Percentiles rank a stretch among this genome's conserved stretches.
Evolutionary conservation across 2,113 vertebrate species (phyloP).

Genomic region (Pardalotus punctatus): DNA sequence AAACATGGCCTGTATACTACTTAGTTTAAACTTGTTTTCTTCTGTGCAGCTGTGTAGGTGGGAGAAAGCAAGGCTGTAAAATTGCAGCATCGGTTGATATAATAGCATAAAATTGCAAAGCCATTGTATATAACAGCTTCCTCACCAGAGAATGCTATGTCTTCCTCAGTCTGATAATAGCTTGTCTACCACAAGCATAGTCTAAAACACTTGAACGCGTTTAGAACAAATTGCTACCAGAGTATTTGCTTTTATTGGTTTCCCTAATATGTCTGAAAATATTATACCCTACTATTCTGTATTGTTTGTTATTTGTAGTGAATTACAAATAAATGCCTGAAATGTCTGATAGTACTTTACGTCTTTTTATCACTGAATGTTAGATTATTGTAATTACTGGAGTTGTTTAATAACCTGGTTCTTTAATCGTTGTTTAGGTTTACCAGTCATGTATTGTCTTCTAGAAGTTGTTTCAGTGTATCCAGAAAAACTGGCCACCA

Average conservation of each 20-base stretch:
- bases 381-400: background rate
- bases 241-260: background rate
- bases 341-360: background rate
- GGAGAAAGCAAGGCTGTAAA: background rate
- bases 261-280: background rate
- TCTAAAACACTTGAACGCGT: background rate
- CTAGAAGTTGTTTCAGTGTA: constrained; percentile 93
- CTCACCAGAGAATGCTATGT: background rate
- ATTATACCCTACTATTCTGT: background rate
- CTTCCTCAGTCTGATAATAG: background rate
- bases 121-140: background rate
- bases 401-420: background rate
- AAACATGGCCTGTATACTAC: background rate
- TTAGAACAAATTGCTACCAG: background rate
- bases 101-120: background rate
- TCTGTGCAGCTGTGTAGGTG: background rate
- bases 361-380: background rate
- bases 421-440: constrained; percentile 75
- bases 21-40: background rate
- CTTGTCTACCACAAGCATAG: rapidly evolving
- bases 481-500: constrained; percentile 88
- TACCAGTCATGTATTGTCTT: constrained; percentile 96
- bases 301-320: background rate
- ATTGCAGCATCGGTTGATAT: background rate
- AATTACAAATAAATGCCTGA: background rate